Evolutionary conservation across 2,888 invertebrate species (phyloP).

Genomic region (Drosophila cyrtoloma): DNA sequence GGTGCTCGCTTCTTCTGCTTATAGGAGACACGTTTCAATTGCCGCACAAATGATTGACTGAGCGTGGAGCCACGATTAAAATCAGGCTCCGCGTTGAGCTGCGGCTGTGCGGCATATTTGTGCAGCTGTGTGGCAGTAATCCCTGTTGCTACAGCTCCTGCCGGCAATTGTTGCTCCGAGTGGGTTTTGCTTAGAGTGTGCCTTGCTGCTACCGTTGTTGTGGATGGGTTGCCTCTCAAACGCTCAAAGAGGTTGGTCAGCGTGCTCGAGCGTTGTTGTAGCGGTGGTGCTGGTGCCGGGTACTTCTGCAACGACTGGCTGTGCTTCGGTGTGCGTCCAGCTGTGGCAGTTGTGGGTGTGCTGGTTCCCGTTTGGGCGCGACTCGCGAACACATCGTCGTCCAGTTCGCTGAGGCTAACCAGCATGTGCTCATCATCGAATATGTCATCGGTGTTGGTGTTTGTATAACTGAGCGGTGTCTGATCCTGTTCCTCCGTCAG

Average conservation of each 20-base stretch:
- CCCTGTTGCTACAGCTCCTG: conserved; percentile 3
- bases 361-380: conserved; percentile 57
- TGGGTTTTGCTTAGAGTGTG: conserved; percentile 58
- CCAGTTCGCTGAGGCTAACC: conserved; percentile 75
- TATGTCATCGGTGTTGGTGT: conserved; percentile 60
- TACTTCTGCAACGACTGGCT: conserved; percentile 67
- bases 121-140: conserved; percentile 36
- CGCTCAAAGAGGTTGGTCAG: conserved; percentile 82
- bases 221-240: conserved; percentile 56
- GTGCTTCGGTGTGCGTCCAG: conserved; percentile 75
- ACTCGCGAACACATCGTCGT: conserved; percentile 75
- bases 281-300: conserved; percentile 72
- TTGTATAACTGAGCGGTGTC: conserved; percentile 32
- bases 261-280: conserved; percentile 75
- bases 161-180: conserved; percentile 71
- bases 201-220: conserved; percentile 20
- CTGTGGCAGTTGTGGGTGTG: conserved; percentile 58
- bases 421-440: conserved; percentile 74
- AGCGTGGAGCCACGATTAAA: conserved; percentile 85
- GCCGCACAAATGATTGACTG: conserved; percentile 85
- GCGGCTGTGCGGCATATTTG: conserved; percentile 71
- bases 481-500: conserved; percentile 51
- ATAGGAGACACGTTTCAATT: conserved; percentile 68
- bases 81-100: conserved; percentile 71
- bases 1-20: conserved; percentile 76